A percentile compares a stretch with the other conserved stretches of the same genome.
These are phyloP conservation scores for Metalampra italica DNA, from an alignment of 2,888 invertebrate species.

Conservation along the genomic window DNA sequence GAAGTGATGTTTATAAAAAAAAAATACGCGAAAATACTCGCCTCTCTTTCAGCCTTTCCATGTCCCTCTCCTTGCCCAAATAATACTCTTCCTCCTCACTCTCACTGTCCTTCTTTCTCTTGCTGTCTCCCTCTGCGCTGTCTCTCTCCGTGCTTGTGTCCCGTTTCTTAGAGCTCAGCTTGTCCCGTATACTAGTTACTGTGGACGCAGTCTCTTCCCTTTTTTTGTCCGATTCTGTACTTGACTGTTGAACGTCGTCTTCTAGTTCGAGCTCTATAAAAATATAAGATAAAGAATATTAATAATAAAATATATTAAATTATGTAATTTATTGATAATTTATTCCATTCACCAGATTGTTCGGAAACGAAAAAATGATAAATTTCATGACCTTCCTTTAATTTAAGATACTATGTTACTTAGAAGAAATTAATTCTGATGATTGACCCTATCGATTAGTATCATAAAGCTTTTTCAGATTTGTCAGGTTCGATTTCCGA, in stretches of 20 bases:
- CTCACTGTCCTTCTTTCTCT: constrained; percentile 50
- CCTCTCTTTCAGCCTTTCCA: constrained; percentile 79
- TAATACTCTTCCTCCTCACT: constrained; percentile 77
- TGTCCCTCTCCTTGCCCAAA: constrained; percentile 80
- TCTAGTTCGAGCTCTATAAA: constrained; percentile 59
- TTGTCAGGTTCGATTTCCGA: too few relatives aligned
- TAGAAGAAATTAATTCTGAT: too few relatives aligned
- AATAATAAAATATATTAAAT: too few relatives aligned
- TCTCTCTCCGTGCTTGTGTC: constrained; percentile 37
- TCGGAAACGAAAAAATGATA: too few relatives aligned
- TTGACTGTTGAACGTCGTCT: constrained; percentile 39
- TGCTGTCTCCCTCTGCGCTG: constrained; percentile 27
- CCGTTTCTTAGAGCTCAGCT: constrained; percentile 43
- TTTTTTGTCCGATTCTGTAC: constrained; percentile 36
- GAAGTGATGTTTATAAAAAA: too few relatives aligned
- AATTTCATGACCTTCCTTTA: too few relatives aligned
- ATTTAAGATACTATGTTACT: too few relatives aligned
- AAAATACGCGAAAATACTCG: constrained; percentile 37
- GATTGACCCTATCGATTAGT: too few relatives aligned
- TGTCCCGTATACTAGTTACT: constrained; percentile 59
- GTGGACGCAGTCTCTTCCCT: constrained; percentile 49
- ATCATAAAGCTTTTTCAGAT: too few relatives aligned
- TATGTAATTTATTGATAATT: too few relatives aligned
- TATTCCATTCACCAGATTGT: too few relatives aligned
- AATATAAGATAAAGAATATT: neutral